A percentile compares a stretch with the other conserved stretches of the same genome.
These are phyloP conservation scores for Athalia rosae DNA, from an alignment of 2,888 invertebrate species.

Conservation along the genomic window DNA sequence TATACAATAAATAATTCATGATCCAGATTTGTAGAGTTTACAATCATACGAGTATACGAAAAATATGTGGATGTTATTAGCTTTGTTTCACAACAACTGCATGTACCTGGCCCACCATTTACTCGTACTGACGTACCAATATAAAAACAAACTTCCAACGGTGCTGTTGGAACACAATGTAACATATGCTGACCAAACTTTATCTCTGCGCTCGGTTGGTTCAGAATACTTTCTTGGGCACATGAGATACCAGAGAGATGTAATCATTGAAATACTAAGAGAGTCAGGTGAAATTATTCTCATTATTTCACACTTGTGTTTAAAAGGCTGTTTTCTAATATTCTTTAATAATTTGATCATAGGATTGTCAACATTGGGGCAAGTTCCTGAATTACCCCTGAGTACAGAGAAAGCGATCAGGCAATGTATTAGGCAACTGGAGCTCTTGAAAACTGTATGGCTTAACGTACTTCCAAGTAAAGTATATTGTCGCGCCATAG, in stretches of 20 bases:
- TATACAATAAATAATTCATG: not conserved
- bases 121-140: slow-evolving; percentile 80
- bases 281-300: slow-evolving; percentile 79
- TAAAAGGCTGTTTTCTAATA: not conserved
- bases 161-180: slow-evolving; percentile 76
- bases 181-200: slow-evolving; percentile 82
- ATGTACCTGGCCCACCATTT: slow-evolving; percentile 88
- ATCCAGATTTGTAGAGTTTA: not conserved
- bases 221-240: slow-evolving; percentile 83
- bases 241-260: slow-evolving; percentile 84
- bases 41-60: slow-evolving; percentile 21
- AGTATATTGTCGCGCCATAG: slow-evolving; percentile 84
- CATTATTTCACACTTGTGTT: not conserved
- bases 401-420: slow-evolving; percentile 84
- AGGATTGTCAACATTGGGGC: slow-evolving; percentile 73
- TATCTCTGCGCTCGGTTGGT: slow-evolving; percentile 81
- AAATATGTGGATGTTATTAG: slow-evolving; percentile 72
- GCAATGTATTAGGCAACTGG: slow-evolving; percentile 89
- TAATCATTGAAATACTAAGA: slow-evolving; percentile 84
- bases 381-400: slow-evolving; percentile 77
- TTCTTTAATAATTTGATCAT: slow-evolving; percentile 60
- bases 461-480: slow-evolving; percentile 86
- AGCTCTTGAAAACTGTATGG: slow-evolving; percentile 92
- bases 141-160: slow-evolving; percentile 79
- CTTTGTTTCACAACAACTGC: slow-evolving; percentile 93